Base-by-base conservation (phyloP, 1,140 invertebrate genomes). In the Drosophila cardini region DNA sequence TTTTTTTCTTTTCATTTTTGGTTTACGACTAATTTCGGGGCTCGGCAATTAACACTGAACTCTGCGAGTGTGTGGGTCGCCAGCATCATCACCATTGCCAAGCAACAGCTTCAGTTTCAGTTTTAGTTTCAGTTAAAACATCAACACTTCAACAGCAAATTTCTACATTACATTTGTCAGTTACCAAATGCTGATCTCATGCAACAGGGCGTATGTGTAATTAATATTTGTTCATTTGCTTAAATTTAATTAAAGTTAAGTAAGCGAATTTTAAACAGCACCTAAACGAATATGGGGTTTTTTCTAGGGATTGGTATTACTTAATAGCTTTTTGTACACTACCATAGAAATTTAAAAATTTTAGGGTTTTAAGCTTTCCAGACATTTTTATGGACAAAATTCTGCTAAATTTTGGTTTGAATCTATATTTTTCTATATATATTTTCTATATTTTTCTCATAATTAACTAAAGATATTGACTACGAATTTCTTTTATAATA, bases 11-110 rank as follows among this genome's bases (percentile, higher is more conserved):
- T 18, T 46, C 7, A 9, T 9, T 78, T 36, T 40, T 26, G 21
- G 21, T 26, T 65, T 53, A 69, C 57, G 57, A 69, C 67, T 65
- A 34, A 40, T 72, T 84, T 83, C 45, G 72, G 80, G 72, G 79
- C 80, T 83, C 73, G 73, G 80, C 84, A 86, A 89, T 87, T 87
- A 89, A 79, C 82, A 87, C 83, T 87, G 82, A 86, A 82, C 82
- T 81, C 46, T 45, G 48, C 9, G 63, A 48, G 69, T 40, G 68
- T 86, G 84, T 87, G 83, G 80, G 73, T 71, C 69, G 76, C 72
- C 60, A 40, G 40, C 53, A 56, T 43, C 58, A 75, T 16, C 57
- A 62, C 34, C 43, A 75, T 16, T 52, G 57, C 34, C 43, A 65
- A 50, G 7, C 43, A 63, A 18, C 45, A 60, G 40, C 45, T 63